Conservation (phyloP, 1,140 invertebrate genomes). For the Achroia grisella region DNA sequence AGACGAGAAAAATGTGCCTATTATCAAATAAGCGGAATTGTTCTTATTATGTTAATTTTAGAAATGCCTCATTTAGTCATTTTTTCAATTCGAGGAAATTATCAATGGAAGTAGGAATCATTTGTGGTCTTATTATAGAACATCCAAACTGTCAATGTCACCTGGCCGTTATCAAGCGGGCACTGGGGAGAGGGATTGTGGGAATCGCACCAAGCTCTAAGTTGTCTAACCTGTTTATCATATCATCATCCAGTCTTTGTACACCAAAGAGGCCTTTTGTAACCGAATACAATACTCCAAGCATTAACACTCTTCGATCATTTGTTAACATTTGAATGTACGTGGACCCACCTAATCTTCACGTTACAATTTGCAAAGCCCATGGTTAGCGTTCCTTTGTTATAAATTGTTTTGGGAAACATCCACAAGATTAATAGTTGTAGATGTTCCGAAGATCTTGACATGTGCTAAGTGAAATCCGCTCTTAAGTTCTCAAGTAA, state of each 20-base stretch:
- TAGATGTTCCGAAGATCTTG: slow-evolving; percentile 14
- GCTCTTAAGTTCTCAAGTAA: slow-evolving; percentile 33
- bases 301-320: slow-evolving; percentile 18
- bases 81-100: no score
- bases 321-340: slow-evolving; percentile 27
- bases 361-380: slow-evolving; percentile 42
- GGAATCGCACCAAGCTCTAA: background rate
- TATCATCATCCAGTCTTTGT: slow-evolving; percentile 8
- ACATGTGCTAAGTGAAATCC: slow-evolving; percentile 51
- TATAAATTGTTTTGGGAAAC: slow-evolving; percentile 67
- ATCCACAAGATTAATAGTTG: slow-evolving; percentile 61
- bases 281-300: slow-evolving; percentile 8
- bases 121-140: no score
- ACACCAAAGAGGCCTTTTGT: slow-evolving; percentile 14
- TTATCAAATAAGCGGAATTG: no score
- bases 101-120: no score
- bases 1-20: no score
- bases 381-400: slow-evolving; percentile 34
- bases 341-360: slow-evolving; percentile 36
- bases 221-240: background rate
- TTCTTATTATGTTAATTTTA: no score
- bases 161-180: no score
- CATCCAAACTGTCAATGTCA: no score
- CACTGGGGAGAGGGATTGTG: no score
- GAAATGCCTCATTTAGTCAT: no score